Conservation (phyloP, 2,797 vertebrate genomes). For the Lateolabrax maculatus region DNA sequence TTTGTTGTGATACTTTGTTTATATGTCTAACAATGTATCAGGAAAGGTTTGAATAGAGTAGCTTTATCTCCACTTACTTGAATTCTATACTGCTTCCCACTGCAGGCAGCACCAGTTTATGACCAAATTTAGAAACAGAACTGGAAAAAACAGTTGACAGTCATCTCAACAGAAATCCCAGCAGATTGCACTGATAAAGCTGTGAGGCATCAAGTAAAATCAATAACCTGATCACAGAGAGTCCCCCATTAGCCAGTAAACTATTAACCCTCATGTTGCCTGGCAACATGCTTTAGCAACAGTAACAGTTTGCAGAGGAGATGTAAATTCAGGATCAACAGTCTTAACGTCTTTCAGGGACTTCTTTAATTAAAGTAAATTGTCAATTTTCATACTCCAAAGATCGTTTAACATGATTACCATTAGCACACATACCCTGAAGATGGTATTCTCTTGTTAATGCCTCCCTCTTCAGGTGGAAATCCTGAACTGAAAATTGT, state of each 20-base stretch:
- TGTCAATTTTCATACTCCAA: background rate
- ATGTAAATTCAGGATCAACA: background rate
- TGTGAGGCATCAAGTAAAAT: constrained; percentile 28
- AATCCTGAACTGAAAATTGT: constrained; percentile 53
- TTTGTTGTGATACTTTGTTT: constrained; percentile 4
- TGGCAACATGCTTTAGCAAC: background rate
- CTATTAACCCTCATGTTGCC: constrained; percentile 15
- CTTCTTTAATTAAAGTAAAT: background rate
- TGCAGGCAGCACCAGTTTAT: constrained; percentile 85
- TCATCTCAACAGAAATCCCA: constrained; percentile 21
- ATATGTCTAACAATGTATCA: background rate
- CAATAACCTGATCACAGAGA: constrained; percentile 23
- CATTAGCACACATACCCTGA: constrained; percentile 78
- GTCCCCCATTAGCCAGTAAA: background rate
- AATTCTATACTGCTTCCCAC: constrained; percentile 59
- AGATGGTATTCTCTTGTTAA: constrained; percentile 66
- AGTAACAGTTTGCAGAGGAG: background rate
- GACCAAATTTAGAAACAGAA: constrained; percentile 85
- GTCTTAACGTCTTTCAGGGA: background rate
- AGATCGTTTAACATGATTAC: background rate
- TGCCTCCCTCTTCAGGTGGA: constrained; percentile 74
- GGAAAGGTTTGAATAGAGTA: background rate
- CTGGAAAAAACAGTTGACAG: constrained; percentile 71
- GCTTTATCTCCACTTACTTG: constrained; percentile 60
- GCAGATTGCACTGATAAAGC: background rate